Base-by-base conservation (phyloP, 1,140 invertebrate species). In the Plodia interpunctella region DNA sequence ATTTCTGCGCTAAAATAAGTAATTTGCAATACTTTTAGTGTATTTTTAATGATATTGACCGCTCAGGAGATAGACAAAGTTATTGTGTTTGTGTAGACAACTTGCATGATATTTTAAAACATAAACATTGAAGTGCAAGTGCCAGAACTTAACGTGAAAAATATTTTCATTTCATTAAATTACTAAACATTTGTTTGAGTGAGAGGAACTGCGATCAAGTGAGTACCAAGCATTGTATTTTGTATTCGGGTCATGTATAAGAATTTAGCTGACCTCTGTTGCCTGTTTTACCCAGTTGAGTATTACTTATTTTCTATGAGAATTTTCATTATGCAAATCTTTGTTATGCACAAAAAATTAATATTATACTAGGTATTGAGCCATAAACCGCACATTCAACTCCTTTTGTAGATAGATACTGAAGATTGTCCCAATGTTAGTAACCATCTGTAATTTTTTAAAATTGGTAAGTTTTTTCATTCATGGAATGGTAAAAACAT, bases 1-100 rank as follows among this genome's bases (percentile, higher is more conserved):
- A 68, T 72, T 59, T 49, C 70, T 75, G 63, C 60, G 70, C 77
- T 75, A 61, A 52, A 54, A 21, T 70, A 44, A 1, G 73, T 72
- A 65, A 73, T 62, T 72, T 66, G 62, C 63, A 59, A 63, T 66
- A 68, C 62, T 65, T 62, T 67, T 66, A 55, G 59, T 71, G 58
- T 57, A 51, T 63, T 61, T 63, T 61, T 58, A 61, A 50, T 57
- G 38, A 68, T 51, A 67, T 53, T 53, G 20, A 21, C 51, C n/a
- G 17, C 1, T 53, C 4, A 53, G 13, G 10, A 53, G 2, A 53
- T 5, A 25, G 13, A 15, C 5, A 18, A 53, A 53, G 13, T 53
- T 25, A 25, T 53, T 53, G 51, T 53, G 19, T 53, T 58, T 60
- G 51, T 60, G 21, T 32, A 32, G 21, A 50, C 21, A 57, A n/a